A percentile compares a stretch with the other conserved stretches of the same genome.
Evolutionary conservation across 2,797 vertebrate genomes (phyloP).

Genomic region (Parotocinclus haroldoi): DNA sequence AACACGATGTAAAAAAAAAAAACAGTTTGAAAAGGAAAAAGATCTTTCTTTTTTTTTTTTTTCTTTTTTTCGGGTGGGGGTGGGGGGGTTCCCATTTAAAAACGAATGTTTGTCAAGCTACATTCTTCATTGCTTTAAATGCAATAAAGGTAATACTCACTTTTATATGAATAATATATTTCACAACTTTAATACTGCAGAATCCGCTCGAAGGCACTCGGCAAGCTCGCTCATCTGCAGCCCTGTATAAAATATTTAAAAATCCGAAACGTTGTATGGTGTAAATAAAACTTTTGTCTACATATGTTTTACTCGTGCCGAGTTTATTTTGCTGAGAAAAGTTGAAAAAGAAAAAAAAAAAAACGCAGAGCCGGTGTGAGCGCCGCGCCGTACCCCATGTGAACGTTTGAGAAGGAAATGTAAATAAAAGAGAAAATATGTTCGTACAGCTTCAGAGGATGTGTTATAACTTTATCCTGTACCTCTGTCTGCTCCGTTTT

Average conservation of each 20-base stretch:
- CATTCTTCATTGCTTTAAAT: slow-evolving; percentile 99
- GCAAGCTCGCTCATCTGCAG: slow-evolving; percentile 99
- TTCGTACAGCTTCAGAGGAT: slow-evolving; percentile 81
- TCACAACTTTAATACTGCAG: slow-evolving; percentile 99
- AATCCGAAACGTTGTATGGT: slow-evolving; percentile 98
- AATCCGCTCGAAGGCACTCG: slow-evolving; percentile 95
- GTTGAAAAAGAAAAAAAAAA: slow-evolving; percentile 49
- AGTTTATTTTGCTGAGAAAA: slow-evolving; percentile 88
- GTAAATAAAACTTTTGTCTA: slow-evolving; percentile 99
- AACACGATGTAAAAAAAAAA: slow-evolving; percentile 77
- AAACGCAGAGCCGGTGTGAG: slow-evolving; percentile 78
- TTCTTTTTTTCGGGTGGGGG: no score
- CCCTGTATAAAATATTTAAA: slow-evolving; percentile 99
- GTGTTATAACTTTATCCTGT: slow-evolving; percentile 73
- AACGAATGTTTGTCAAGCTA: slow-evolving; percentile 99
- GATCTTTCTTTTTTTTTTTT: slow-evolving; percentile 7
- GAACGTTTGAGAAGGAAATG: slow-evolving; percentile 84
- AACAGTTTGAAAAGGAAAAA: slow-evolving; percentile 84
- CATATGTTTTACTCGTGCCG: slow-evolving; percentile 98
- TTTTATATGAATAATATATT: slow-evolving; percentile 99
- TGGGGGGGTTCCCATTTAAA: slow-evolving; percentile 99
- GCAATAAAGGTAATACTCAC: slow-evolving; percentile 99
- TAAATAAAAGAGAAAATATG: slow-evolving; percentile 89
- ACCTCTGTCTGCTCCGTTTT: no score
- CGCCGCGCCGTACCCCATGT: slow-evolving; percentile 82